Evolutionary conservation across 2,113 vertebrate genomes (phyloP).

Genomic region (Axis porcinus): DNA sequence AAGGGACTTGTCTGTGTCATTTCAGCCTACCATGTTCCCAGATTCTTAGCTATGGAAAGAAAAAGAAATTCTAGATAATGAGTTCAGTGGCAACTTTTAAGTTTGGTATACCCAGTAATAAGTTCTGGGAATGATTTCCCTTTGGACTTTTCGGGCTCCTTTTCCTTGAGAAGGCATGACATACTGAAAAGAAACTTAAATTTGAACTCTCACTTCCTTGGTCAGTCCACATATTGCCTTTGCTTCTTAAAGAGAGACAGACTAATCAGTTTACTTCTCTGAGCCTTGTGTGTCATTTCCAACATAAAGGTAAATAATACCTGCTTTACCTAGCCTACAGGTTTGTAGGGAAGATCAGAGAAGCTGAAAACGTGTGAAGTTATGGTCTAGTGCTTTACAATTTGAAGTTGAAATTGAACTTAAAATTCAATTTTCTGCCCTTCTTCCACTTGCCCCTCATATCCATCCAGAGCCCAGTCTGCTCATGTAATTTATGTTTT

Average conservation of each 20-base stretch:
- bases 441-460: neutral
- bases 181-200: slow-evolving; percentile 25
- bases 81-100: slow-evolving; percentile 32
- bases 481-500: neutral
- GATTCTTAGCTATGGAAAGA: neutral
- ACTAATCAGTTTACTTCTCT: neutral
- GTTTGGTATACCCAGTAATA: neutral
- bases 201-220: neutral
- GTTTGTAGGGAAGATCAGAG: neutral
- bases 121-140: neutral
- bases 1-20: neutral
- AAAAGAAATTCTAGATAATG: neutral
- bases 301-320: neutral
- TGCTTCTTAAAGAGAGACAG: slow-evolving; percentile 27
- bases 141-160: neutral
- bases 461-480: neutral
- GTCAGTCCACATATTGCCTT: neutral
- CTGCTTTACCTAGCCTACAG: neutral
- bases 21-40: neutral
- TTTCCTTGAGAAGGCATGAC: neutral
- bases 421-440: neutral
- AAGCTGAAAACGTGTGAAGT: neutral
- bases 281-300: neutral
- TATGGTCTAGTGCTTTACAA: neutral
- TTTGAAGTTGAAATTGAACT: slow-evolving; percentile 1